Evolutionary conservation across 2,113 vertebrate genomes (phyloP).

Genomic region (Marmota flaviventris): DNA sequence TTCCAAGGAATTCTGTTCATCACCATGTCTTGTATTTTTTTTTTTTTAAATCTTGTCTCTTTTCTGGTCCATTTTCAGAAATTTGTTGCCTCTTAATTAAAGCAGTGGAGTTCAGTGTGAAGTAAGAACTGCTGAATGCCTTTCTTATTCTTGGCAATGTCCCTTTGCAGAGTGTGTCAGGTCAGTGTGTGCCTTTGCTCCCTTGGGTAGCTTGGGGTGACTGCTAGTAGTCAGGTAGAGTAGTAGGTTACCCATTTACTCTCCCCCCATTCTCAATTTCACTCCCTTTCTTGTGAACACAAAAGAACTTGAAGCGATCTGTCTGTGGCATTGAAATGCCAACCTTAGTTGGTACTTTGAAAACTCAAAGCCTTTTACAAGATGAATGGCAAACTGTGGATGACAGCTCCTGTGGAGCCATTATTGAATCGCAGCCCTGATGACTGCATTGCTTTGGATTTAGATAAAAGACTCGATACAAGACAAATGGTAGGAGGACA

Average conservation of each 20-base stretch:
- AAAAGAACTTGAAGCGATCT: slow-evolving; percentile 90
- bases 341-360: slow-evolving; percentile 90
- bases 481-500: slow-evolving; percentile 98
- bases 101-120: slow-evolving; percentile 30
- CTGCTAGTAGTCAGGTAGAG: slow-evolving; percentile 81
- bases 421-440: slow-evolving; percentile 98
- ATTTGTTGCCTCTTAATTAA: slow-evolving; percentile 56
- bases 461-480: slow-evolving; percentile 98
- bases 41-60: not conserved
- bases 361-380: slow-evolving; percentile 93
- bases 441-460: slow-evolving; percentile 98
- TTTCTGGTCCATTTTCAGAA: slow-evolving; percentile 30
- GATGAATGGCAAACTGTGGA: slow-evolving; percentile 97
- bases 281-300: slow-evolving; percentile 87
- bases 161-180: slow-evolving; percentile 60
- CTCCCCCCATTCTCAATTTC: slow-evolving; percentile 85
- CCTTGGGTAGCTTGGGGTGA: slow-evolving; percentile 45
- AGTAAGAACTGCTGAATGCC: not conserved
- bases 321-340: slow-evolving; percentile 89
- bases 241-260: slow-evolving; percentile 84
- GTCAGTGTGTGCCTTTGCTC: slow-evolving; percentile 82
- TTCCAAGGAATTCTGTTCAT: slow-evolving; percentile 27
- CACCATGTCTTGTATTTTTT: not conserved
- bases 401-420: slow-evolving; percentile 97
- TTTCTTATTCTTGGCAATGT: not conserved